A percentile compares a stretch with the other conserved stretches of the same genome.
Evolutionary conservation across 2,797 vertebrate species (phyloP).

Genomic region (Spinus olivaceus): DNA sequence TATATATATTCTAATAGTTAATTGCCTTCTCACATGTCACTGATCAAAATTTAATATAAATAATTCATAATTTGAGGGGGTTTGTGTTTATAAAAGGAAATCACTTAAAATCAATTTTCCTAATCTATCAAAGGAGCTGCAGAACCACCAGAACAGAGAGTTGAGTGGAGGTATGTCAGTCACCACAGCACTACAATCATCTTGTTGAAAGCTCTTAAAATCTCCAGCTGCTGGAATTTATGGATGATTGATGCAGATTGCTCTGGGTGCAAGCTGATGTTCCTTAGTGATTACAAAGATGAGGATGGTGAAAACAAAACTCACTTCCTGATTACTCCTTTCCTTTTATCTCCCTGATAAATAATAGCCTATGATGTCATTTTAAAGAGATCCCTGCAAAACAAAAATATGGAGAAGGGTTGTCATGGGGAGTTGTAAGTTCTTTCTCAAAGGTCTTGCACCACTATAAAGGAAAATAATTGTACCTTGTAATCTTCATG

Average conservation of each 20-base stretch:
- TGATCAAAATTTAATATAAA: not conserved
- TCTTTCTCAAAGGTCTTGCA: not conserved
- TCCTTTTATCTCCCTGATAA: not conserved
- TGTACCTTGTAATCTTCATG: not conserved
- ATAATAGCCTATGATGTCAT: accelerated
- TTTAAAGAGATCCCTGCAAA: not conserved
- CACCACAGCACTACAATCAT: not conserved
- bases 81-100: not conserved
- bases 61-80: not conserved
- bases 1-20: not conserved
- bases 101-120: not conserved
- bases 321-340: not conserved
- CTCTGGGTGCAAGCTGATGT: not conserved
- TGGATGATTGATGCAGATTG: not conserved
- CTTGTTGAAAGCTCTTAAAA: not conserved
- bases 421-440: not conserved
- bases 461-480: not conserved
- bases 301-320: not conserved
- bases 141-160: not conserved
- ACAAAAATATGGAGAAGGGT: not conserved
- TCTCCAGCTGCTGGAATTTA: not conserved
- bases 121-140: not conserved
- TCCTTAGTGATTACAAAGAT: not conserved
- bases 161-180: not conserved
- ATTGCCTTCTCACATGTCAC: not conserved